Base-by-base conservation (phyloP, 2,888 invertebrate genomes). In the Nomada ferruginata region DNA sequence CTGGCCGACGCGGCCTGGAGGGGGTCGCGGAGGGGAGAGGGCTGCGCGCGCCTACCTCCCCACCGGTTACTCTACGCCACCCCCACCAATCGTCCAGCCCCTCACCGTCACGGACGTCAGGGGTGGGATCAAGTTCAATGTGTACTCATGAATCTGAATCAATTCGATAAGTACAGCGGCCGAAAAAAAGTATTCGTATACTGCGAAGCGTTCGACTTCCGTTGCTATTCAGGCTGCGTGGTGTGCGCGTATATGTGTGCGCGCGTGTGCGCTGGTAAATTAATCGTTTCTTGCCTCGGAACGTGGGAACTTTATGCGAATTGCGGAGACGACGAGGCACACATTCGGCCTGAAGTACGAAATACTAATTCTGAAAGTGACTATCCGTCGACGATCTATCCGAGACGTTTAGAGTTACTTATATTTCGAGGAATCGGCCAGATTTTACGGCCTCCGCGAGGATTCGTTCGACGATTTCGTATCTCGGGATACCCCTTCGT, bases 21-120 rank as follows among this genome's bases (percentile, higher is more conserved):
- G 87, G 85, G 86, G 76, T 26, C 9, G 3, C 66, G 77, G 85
- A 77, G 86, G 86, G 81, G 84, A 84, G 85, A 81, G 72, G 69
- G 76, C 77, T 84, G 86, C 86, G 84, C 87, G 86, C 88, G 88
- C 88, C 79, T 79, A 60, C 69, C 55, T 71, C 83, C 81, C 75
- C 84, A 44, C 65, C 53, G 36, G 3, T 55, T 55, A 13, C 26
- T 29, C 23, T 61, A 55, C 63, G 36, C 60, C 20, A 15, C 60
- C 55, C 66, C 63, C 76, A 36, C 84, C 72, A 10, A 20, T 64
- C n/a, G 55, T 47, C 42, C 26, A 10, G n/a, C 11, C 59, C 66
- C 64, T 20, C 74, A 36, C 73, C 69, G 36, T 20, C 60, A 60
- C 63, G 71, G n/a, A 36, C 36, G 70, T 36, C 65, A 60, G 82